A percentile compares a stretch with the other conserved stretches of the same genome.
phyloP scores from a whole-genome alignment of 1,140 invertebrate species.

The Eufriesea mexicana region DNA sequence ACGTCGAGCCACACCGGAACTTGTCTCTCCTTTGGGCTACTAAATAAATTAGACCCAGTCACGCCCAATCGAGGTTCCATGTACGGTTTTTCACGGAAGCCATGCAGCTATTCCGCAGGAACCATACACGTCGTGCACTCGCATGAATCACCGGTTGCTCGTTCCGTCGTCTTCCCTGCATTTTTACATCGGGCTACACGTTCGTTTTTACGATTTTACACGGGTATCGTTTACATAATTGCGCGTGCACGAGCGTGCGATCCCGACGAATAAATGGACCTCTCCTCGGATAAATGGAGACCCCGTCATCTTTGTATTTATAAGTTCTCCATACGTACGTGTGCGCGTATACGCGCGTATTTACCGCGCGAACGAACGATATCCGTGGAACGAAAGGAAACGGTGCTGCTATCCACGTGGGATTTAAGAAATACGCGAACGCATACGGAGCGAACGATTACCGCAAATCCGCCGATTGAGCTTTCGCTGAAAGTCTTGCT shows the following conservation, averaged over 20 bases:
- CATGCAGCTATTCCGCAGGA: too few relatives aligned
- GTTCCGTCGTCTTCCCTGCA: too few relatives aligned
- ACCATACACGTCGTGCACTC: background rate
- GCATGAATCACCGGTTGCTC: too few relatives aligned
- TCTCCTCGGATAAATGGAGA: too few relatives aligned
- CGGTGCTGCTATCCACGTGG: slow-evolving; percentile 17
- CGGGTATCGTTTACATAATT: background rate
- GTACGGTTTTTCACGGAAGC: slow-evolving; percentile 34
- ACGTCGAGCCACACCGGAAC: slow-evolving; percentile 16
- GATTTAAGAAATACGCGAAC: slow-evolving; percentile 38
- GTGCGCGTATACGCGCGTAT: background rate
- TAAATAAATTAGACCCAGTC: slow-evolving; percentile 70
- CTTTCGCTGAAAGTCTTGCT: slow-evolving; percentile 29
- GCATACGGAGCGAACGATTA: slow-evolving; percentile 43
- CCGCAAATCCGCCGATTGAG: slow-evolving; percentile 49
- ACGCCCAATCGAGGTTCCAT: slow-evolving; percentile 62
- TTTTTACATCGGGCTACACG: background rate
- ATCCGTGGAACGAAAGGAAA: slow-evolving; percentile 1
- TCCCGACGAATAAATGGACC: slow-evolving; percentile 16
- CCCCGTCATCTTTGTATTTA: slow-evolving; percentile 5
- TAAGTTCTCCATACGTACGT: slow-evolving; percentile 11
- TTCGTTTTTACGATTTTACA: background rate
- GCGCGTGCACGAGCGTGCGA: too few relatives aligned
- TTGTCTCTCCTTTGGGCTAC: slow-evolving; percentile 56
- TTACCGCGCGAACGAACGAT: slow-evolving; percentile 15